Percentiles rank a stretch among this genome's conserved stretches.
These are phyloP conservation scores for Barypeithes pellucidus DNA, from an alignment of 2,888 invertebrate species.

Conservation along the genomic window DNA sequence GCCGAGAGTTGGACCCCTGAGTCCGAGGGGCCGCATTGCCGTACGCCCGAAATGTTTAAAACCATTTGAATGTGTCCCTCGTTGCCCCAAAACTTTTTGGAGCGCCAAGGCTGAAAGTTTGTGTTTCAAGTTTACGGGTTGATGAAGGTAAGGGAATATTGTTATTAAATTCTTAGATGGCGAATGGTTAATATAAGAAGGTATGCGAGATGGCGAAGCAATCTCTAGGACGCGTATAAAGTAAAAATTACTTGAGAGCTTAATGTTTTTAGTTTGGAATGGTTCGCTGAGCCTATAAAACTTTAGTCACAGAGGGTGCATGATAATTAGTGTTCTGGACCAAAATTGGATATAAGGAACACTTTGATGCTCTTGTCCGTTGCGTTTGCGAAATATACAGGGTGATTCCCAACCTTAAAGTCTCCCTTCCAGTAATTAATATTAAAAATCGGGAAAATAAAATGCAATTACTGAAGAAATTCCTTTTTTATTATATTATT, in stretches of 20 bases:
- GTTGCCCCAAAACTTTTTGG: constrained; percentile 44
- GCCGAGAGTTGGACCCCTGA: constrained; percentile 37
- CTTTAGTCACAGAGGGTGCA: too few species aligned
- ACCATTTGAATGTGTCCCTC: constrained; percentile 53
- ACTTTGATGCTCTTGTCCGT: too few species aligned
- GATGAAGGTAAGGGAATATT: constrained; percentile 23
- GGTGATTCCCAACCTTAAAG: too few species aligned
- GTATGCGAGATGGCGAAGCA: not conserved
- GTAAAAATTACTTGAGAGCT: not conserved
- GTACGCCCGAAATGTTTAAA: constrained; percentile 50
- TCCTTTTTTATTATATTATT: too few species aligned
- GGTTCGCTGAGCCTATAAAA: too few species aligned
- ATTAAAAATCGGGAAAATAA: too few species aligned
- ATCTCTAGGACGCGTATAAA: not conserved
- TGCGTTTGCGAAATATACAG: too few species aligned
- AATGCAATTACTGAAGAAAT: too few species aligned
- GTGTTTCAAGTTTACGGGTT: constrained; percentile 18
- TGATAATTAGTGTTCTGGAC: too few species aligned
- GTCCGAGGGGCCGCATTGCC: constrained; percentile 42
- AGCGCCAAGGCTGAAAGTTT: constrained; percentile 28
- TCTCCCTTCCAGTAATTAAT: too few species aligned
- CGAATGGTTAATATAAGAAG: constrained; percentile 1
- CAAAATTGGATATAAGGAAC: too few species aligned
- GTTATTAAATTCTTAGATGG: constrained; percentile 14
- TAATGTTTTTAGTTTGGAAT: not conserved